A percentile compares a stretch with the other conserved stretches of the same genome.
Conservation (phyloP, 1,140 invertebrate genomes). For the Aporrectodea caliginosa region DNA sequence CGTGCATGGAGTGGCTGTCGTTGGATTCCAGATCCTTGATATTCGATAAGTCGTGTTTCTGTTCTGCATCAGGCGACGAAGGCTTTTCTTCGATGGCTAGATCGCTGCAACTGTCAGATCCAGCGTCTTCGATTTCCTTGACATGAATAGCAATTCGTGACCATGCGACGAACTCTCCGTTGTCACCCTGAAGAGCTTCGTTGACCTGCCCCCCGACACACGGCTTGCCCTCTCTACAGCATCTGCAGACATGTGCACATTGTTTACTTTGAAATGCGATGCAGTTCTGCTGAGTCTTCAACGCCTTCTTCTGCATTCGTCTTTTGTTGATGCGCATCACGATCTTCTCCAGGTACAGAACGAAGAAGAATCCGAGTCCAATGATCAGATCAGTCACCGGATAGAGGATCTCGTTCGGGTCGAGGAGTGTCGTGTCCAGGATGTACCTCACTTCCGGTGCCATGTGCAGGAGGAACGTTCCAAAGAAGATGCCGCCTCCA, state of each 20-base stretch:
- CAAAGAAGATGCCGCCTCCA: conserved; percentile 79
- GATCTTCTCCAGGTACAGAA: conserved; percentile 79
- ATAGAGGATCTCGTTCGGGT: conserved; percentile 47
- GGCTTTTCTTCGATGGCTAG: background rate
- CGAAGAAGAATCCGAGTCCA: conserved; percentile 75
- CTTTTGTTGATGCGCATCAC: conserved; percentile 54
- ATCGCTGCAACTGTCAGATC: background rate
- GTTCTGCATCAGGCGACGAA: background rate
- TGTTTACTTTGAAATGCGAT: conserved; percentile 55
- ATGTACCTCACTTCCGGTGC: conserved; percentile 68
- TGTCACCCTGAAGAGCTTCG: background rate
- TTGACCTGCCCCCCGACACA: background rate
- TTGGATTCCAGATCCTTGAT: background rate
- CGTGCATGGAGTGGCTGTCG: background rate
- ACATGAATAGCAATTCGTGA: background rate
- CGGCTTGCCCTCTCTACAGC: background rate
- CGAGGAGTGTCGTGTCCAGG: conserved; percentile 10
- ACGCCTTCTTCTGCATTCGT: conserved; percentile 3
- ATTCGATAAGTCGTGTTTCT: background rate
- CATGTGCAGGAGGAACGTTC: conserved; percentile 76
- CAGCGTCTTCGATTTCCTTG: background rate
- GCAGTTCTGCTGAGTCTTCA: background rate
- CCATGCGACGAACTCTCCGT: background rate
- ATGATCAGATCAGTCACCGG: conserved; percentile 68
- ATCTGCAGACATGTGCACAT: conserved; percentile 54